These are phyloP conservation scores for Eledona agricola DNA, from an alignment of 2,888 invertebrate species.

Conservation along the genomic window DNA sequence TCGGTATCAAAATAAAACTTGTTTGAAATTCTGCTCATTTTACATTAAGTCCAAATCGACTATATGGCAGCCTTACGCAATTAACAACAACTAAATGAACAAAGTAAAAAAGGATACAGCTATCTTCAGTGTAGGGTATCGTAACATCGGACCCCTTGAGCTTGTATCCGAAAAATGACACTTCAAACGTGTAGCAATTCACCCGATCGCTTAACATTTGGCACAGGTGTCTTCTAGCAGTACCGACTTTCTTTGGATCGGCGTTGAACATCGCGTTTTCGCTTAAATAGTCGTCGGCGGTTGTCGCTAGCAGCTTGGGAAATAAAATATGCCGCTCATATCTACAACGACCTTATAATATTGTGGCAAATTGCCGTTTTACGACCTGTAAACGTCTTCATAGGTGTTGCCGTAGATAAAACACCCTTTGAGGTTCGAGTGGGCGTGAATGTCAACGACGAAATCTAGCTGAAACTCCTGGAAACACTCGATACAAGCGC, in stretches of 20 bases:
- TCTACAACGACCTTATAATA: constrained; percentile 64
- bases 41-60: too few relatives aligned
- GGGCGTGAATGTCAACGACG: constrained; percentile 94
- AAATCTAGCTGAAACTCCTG: constrained; percentile 81
- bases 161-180: constrained; percentile 90
- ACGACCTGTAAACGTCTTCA: constrained; percentile 86
- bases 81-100: too few relatives aligned
- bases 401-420: constrained; percentile 96
- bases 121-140: constrained; percentile 91
- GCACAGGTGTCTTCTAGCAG: constrained; percentile 85
- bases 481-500: constrained; percentile 37
- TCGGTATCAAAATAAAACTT: too few relatives aligned
- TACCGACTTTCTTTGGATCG: constrained; percentile 85
- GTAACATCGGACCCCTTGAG: constrained; percentile 74
- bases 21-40: too few relatives aligned
- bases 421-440: constrained; percentile 89
- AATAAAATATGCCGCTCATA: constrained; percentile 95
- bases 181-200: constrained; percentile 89
- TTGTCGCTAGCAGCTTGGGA: constrained; percentile 88
- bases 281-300: constrained; percentile 87
- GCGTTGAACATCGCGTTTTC: constrained; percentile 92
- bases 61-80: too few relatives aligned
- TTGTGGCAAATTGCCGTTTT: too few relatives aligned
- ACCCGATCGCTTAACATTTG: constrained; percentile 78
- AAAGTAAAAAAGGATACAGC: constrained; percentile 96